Evolutionary conservation across 2,888 invertebrate species (phyloP), one percentile per base, ranked within the genome.

Genomic region (Daptonema setosum): DNA sequence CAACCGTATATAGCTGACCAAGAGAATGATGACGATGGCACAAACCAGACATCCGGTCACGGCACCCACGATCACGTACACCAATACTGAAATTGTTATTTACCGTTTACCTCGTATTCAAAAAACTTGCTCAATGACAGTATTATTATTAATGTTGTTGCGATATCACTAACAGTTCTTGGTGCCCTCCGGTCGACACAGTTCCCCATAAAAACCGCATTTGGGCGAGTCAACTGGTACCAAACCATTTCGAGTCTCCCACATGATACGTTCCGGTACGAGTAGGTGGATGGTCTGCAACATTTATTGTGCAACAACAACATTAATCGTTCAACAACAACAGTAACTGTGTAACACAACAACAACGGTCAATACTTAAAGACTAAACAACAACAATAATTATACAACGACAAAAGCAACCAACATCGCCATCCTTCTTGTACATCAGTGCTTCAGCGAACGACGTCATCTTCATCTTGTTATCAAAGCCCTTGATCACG

Each of bases 401-500:
- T 41, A 41, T 14, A 20, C 11, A 20, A 41, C 41, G 11, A 14
- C 20, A 20, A 41, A 41, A 11, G 20, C 20, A 29, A 8, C 30
- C 20, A 28, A 57, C 57, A 26, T 57, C 41, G 5, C 57, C 57
- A 26, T 57, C 57, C n/a, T 47, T 14, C 50, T 57, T 57, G 57
- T 48, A 57, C 57, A 57, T 57, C 20, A 54, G 50, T 8, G 54
- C 54, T 25, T 57, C 48, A 11, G 57, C 57, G 24, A 57, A 14
- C 11, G 28, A 14, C 11, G 48, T 48, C 48, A 57, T 28, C n/a
- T 48, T 53, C 54, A 54, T 54, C n/a, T 45, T 30, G 2, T 48
- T 53, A 54, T 57, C 54, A 50, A 57, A 57, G 1, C 24, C 50
- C 29, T 45, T 30, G 2, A 57, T 24, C 20, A 57, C 28, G 28